Evolutionary conservation across 35 echinoderm and acorn worm species (phyloP), one percentile per base, ranked within the genome.

Genomic region (Ptychodera flava): DNA sequence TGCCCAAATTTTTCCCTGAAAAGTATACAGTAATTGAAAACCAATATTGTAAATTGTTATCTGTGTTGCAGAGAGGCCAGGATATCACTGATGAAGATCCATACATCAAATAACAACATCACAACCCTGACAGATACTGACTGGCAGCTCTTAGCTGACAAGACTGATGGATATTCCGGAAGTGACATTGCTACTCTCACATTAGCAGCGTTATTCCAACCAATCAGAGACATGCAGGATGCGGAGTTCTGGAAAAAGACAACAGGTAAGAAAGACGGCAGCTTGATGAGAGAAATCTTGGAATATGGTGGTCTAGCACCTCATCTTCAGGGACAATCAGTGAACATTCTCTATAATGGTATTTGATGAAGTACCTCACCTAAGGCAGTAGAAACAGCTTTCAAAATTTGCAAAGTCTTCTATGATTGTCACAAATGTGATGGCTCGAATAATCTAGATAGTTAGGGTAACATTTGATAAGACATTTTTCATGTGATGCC

Each of bases 141-240:
- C 80, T 82, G 93, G 76, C 76, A 93, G 31, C 38, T 76, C 15
- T 97, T 97, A 88, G 92, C 95, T 31, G 84, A 87, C 34, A 77
- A 81, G 28, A 97, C 95, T 29, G 80, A 91, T 31, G 95, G 92
- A 0, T 97, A 89, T 52, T 97, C 95, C 35, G 95, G 95, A 0
- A 97, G 95, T 90, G 95, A 93, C 85, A 77, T 97, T 31, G 91
- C 95, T 30, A 97, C 91, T 87, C 38, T 97, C 1, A 84, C 89
- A 35, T 36, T 93, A 29, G 88, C 95, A 32, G 95, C 92, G 31
- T 78, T 93, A 22, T 97, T 94, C 92, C 86, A 97, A 87, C 95
- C 95, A 79, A 91, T 97, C 32, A 81, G 92, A 76, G 95, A 97
- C 38, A 85, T 97, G 84, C 95, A 97, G 75, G 76, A 88, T 31